Base-by-base conservation (phyloP, 2,888 invertebrate species). In the Petrolisthes manimaculis region DNA sequence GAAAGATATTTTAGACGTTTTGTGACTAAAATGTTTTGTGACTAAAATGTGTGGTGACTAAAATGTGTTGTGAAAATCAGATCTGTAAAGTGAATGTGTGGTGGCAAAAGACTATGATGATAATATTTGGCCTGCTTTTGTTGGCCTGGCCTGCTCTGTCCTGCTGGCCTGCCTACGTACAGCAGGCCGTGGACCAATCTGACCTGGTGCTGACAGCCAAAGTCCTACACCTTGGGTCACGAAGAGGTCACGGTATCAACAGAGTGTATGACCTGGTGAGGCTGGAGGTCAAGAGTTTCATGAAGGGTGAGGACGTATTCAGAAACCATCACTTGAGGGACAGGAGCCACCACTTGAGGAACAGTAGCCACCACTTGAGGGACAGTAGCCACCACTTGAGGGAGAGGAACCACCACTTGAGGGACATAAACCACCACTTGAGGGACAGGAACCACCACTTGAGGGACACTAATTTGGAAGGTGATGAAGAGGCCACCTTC, bases 151-250 rank as follows among this genome's bases (percentile, higher is more conserved):
- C 86, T 21, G 81, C 61, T 12, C 21, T 18, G 3, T 69, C 83
- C 8, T 87, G 87, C 55, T 87, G 87, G 87, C 82, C 87, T 8
- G 83, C 69, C 71, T 87, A 83, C 78, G 81, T 87, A n/a, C 54
- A 87, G 6, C 55, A 87, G 79, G 87, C 79, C 37, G 83, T 37
- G 14, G n/a, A 71, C 71, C 61, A 87, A 51, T 67, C 87, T n/a
- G 71, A 83, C 53, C 14, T 87, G 69, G 87, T 87, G 55, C 83
- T 87, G n/a, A 79, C 71, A 56, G 87, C 83, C 56, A 87, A 87
- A 69, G 83, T 87, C 54, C 67, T 74, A 14, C 69, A 87, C 21
- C 71, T 87, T 14, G 87, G 83, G 56, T 54, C 79, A 71, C n/a
- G 51, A 5, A 24, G 79, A 4, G 87, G 87, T 71, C 78, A 87